Evolutionary conservation across 2,113 vertebrate species (phyloP), one percentile per base, ranked within the genome.

Genomic region (Neodontobutis hainanensis): DNA sequence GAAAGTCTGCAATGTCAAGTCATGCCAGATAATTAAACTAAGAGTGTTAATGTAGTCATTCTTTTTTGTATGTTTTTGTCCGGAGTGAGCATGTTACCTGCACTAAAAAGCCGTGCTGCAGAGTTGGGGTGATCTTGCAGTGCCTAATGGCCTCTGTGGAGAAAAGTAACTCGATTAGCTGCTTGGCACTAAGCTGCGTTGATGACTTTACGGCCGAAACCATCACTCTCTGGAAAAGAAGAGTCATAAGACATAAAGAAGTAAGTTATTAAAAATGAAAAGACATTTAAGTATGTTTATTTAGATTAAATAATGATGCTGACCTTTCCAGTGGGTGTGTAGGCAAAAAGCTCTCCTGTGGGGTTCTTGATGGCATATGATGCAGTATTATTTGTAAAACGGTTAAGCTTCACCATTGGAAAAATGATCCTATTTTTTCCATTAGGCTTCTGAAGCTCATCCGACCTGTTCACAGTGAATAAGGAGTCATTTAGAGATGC

Each of bases 51-150:
- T 27, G 19, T 27, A 27, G 19, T 27, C 3, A 27, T 27, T 27
- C 1, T 27, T 27, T 27, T 27, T 27, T 27, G 19, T 27, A 27
- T 27, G 19, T 27, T 27, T 27, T 27, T 27, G 19, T 27, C 5
- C 27, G 5, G 12, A 35, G 35, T n/a, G 51, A 5, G 7, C 11
- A 36, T 5, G 62, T 65, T 90, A 97, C 97, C 95, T 99, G 96
- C 2, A 96, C 95, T 0, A 99, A 91, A 88, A 99, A 96, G 53
- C 97, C 96, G 0, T 97, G 96, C 68, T 98, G 95, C 88, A 97
- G 87, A 1, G 94, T 94, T 1, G 96, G 96, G 45, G 94, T 81
- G 50, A 92, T 95, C 87, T 97, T 98, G 87, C 96, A 97, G 87
- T 96, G 95, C 14, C 93, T 90, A 0, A 95, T 94, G 10, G 95